Percentiles rank a stretch among this genome's conserved stretches.
Evolutionary conservation across 2,113 vertebrate genomes (phyloP).

Genomic region (Sinosuthora webbiana): DNA sequence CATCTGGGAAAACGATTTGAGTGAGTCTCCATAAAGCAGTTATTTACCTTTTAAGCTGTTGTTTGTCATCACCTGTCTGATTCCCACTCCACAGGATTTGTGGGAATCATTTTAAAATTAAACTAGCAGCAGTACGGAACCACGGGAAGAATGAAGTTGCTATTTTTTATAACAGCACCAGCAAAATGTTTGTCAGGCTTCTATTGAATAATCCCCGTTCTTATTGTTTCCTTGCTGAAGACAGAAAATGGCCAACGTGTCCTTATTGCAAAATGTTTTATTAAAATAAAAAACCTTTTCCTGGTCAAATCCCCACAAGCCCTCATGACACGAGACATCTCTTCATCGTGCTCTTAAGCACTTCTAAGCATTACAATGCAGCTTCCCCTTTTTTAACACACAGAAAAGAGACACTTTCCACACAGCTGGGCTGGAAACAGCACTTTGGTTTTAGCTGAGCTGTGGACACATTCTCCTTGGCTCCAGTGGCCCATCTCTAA

Average conservation of each 20-base stretch:
- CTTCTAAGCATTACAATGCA: neutral
- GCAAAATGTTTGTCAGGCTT: neutral
- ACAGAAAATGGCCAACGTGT: neutral
- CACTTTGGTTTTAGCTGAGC: neutral
- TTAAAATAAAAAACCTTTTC: neutral
- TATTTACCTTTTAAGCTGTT: neutral
- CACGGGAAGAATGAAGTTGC: neutral
- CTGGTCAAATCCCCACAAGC: neutral
- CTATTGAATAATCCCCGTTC: neutral
- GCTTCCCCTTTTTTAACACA: neutral
- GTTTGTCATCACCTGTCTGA: neutral
- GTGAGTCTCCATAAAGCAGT: neutral
- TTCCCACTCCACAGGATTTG: neutral
- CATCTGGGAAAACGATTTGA: rapidly evolving
- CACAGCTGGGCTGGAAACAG: neutral
- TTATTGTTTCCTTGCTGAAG: neutral
- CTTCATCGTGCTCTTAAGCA: neutral
- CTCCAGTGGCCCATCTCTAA: neutral
- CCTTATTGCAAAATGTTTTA: neutral
- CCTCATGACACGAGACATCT: neutral
- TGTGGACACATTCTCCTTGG: neutral
- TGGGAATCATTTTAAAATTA: neutral
- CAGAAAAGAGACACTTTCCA: neutral
- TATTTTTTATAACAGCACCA: neutral
- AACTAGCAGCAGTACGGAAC: neutral